Evolutionary conservation across 2,797 vertebrate species (phyloP).

Genomic region (Macropus fuliginosus): DNA sequence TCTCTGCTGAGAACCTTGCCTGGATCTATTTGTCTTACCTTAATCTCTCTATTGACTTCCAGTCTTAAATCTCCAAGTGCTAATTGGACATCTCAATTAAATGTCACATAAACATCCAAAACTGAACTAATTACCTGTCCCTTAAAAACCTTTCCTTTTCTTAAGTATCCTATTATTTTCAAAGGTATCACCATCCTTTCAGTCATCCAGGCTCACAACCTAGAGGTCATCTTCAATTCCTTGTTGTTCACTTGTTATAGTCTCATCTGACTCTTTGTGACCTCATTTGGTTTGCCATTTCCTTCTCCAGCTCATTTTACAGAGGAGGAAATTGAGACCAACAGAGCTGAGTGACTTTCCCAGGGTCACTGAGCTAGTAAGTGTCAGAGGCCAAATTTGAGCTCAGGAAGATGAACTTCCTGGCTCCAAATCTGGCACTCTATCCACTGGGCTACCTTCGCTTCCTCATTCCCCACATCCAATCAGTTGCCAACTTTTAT

Average conservation of each 20-base stretch:
- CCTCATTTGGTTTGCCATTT: neutral
- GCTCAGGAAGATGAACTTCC: neutral
- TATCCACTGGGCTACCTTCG: neutral
- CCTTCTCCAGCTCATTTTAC: neutral
- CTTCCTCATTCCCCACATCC: neutral
- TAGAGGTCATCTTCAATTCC: neutral
- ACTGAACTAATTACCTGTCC: neutral
- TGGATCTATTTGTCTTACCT: neutral
- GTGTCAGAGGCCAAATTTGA: neutral
- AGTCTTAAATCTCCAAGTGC: neutral
- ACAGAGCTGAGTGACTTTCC: neutral
- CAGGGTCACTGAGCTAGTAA: neutral
- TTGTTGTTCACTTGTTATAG: neutral
- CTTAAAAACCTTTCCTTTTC: neutral
- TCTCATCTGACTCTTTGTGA: neutral
- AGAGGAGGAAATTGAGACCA: neutral
- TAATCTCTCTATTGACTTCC: neutral
- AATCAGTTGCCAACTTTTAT: neutral
- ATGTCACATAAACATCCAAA: neutral
- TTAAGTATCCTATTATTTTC: neutral
- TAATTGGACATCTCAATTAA: neutral
- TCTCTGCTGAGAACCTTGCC: neutral
- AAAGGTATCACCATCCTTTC: neutral
- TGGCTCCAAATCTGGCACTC: neutral
- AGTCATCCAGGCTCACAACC: neutral